A percentile compares a stretch with the other conserved stretches of the same genome.
phyloP scores from a whole-genome alignment of 2,888 invertebrate genomes.

The Baccha elongata region DNA sequence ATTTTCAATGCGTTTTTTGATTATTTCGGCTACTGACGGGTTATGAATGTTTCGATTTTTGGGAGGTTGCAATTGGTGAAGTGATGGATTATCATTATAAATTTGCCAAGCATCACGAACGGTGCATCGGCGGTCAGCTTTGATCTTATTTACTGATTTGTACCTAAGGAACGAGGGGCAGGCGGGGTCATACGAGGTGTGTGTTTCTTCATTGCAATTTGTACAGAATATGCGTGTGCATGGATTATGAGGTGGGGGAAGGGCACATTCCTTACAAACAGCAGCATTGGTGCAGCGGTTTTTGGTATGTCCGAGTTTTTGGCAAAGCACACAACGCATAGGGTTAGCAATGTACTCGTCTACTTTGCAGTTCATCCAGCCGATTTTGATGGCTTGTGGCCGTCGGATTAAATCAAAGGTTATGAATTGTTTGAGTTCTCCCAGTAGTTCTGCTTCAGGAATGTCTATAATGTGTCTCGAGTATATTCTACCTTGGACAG shows the following conservation, averaged over 20 bases:
- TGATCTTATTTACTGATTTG: too few relatives aligned
- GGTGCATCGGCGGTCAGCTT: too few relatives aligned
- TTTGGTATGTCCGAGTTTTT: slow-evolving; percentile 12
- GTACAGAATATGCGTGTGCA: too few relatives aligned
- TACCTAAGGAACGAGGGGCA: too few relatives aligned
- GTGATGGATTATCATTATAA: too few relatives aligned
- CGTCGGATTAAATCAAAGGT: slow-evolving; percentile 14
- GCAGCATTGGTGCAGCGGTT: slow-evolving; percentile 22
- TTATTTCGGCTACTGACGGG: slow-evolving; percentile 1
- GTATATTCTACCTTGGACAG: slow-evolving; percentile 11
- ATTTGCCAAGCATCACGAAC: too few relatives aligned
- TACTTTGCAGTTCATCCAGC: slow-evolving; percentile 6
- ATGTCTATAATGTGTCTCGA: slow-evolving; percentile 11
- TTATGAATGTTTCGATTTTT: not conserved
- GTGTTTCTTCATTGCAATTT: too few relatives aligned
- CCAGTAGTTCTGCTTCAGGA: not conserved
- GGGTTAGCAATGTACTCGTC: not conserved
- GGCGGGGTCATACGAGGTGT: too few relatives aligned
- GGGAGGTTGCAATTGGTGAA: too few relatives aligned
- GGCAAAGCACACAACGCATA: not conserved
- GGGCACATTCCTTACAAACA: too few relatives aligned
- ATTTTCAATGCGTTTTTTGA: slow-evolving; percentile 2
- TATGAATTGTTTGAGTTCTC: slow-evolving; percentile 11
- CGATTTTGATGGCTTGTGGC: slow-evolving; percentile 17
- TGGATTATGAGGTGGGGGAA: slow-evolving; percentile 25